Base-by-base conservation (phyloP, 2,113 vertebrate species). In the Capreolus pygargus region DNA sequence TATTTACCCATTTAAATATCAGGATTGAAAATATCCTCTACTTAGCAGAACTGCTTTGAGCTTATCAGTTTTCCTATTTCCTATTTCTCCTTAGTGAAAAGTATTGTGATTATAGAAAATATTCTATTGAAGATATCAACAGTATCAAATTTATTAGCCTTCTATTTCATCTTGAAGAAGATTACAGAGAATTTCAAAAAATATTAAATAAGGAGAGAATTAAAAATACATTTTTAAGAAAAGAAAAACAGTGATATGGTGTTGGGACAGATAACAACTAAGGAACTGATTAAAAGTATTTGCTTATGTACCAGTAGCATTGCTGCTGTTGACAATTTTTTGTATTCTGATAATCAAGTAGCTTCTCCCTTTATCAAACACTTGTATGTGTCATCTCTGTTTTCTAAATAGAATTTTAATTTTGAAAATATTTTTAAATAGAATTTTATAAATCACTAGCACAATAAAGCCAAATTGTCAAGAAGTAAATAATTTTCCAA, bases 91-190 rank as follows among this genome's bases (percentile, higher is more conserved):
- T 83, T 70, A 54, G 25, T 83, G 39, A 91, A 90, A 93, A 92
- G 16, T 50, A 95, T 28, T 91, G 11, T 60, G 23, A 79, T 70
- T 55, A 50, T 15, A 94, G 61, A 90, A 86, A 94, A 91, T 0
- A 60, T 55, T 78, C 19, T 79, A 7, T 64, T 58, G 27, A 70
- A 61, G 30, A 57, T 70, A 89, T 11, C 9, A 84, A 64, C 1
- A 64, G 58, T 91, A 89, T 60, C 21, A 78, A 67, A 55, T 86
- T 39, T 45, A 23, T 61, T 94, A 61, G 45, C 6, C 17, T 8
- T 96, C 19, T 16, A 50, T n/a, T 97, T 95, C 6, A 6, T 95
- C 95, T 97, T 92, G 50, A 94, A 55, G 36, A 94, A 86, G 19
- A 76, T 10, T 47, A 15, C 12, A 74, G n/a, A n/a, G 2, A 88